Evolutionary conservation across 2,113 vertebrate species (phyloP), one percentile per base, ranked within the genome.

Genomic region (Triplophysa dalaica): DNA sequence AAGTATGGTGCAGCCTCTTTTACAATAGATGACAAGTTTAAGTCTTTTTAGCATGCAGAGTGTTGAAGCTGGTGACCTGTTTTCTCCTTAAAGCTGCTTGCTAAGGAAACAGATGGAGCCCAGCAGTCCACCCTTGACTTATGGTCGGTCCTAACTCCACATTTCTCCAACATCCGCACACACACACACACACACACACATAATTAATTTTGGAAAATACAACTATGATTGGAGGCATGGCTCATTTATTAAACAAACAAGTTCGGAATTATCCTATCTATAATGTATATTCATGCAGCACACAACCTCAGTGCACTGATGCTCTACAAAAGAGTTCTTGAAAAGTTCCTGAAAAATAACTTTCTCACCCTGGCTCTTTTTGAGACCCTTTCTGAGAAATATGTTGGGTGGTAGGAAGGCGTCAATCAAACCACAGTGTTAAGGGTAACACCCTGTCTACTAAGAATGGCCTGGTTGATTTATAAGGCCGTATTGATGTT

Each of bases 181-280:
- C 43, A 45, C 43, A 9, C 11, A 77, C 19, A 48, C 22, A 73
- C 38, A 9, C 33, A 19, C 45, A 65, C 45, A 78, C 73, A 78
- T 81, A 84, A 83, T 84, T 84, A 82, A 85, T 79, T 80, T 56
- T 64, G 45, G 38, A 80, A 81, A 87, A 84, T 72, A 73, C 75
- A 85, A 82, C 82, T 78, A 82, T 75, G 43, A 60, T 82, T 74
- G 26, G 73, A 56, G 70, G 50, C 73, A 87, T 29, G 79, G 54
- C 79, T 85, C 81, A 80, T 85, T 87, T 80, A 70, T 83, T 81
- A 82, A 85, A 83, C 72, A 83, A 85, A 85, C 81, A 68, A 58
- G 48, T 67, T 80, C 22, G 72, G 41, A 68, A 69, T 19, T 48
- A 80, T 81, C 33, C 79, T 2, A 12, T 66, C 43, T 58, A 66